Percentiles rank a stretch among this genome's conserved stretches.
Conservation (phyloP, 1,140 invertebrate genomes). For the Neoseiulus cucumeris region DNA sequence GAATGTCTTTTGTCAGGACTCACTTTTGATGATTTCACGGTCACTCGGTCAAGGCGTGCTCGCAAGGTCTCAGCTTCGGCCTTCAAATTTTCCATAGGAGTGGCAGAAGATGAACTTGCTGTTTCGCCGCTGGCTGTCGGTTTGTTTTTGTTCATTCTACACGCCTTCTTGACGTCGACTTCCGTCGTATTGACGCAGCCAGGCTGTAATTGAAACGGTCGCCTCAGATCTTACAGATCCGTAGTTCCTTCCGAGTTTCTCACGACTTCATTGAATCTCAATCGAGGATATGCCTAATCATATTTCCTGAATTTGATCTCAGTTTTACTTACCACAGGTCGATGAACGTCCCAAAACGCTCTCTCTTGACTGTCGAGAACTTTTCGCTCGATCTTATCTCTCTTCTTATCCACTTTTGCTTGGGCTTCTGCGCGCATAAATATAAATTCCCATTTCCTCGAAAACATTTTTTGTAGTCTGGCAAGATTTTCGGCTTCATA, state of each 20-base stretch:
- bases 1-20: too few relatives aligned
- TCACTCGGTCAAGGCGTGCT: slow-evolving; percentile 58
- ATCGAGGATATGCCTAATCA: slow-evolving; percentile 15
- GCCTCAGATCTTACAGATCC: not conserved
- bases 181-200: slow-evolving; percentile 98
- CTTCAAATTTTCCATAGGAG: slow-evolving; percentile 34
- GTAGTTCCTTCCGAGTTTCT: not conserved
- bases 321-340: slow-evolving; percentile 57
- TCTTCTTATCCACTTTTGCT: slow-evolving; percentile 81
- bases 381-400: slow-evolving; percentile 92
- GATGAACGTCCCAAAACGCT: slow-evolving; percentile 97
- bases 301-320: not conserved
- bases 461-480: slow-evolving; percentile 95
- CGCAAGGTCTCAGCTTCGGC: slow-evolving; percentile 44
- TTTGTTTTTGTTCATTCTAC: slow-evolving; percentile 48
- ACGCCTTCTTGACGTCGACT: slow-evolving; percentile 89
- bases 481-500: slow-evolving; percentile 97
- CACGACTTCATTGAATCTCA: not conserved
- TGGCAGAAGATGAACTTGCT: not conserved
- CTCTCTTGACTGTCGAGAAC: slow-evolving; percentile 95
- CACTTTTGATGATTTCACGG: slow-evolving; percentile 90
- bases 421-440: slow-evolving; percentile 76
- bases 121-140: slow-evolving; percentile 15
- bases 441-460: slow-evolving; percentile 98
- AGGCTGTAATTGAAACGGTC: slow-evolving; percentile 39